A percentile compares a stretch with the other conserved stretches of the same genome.
Evolutionary conservation across 2,888 invertebrate genomes (phyloP).

Genomic region (Mallateleia sp.): DNA sequence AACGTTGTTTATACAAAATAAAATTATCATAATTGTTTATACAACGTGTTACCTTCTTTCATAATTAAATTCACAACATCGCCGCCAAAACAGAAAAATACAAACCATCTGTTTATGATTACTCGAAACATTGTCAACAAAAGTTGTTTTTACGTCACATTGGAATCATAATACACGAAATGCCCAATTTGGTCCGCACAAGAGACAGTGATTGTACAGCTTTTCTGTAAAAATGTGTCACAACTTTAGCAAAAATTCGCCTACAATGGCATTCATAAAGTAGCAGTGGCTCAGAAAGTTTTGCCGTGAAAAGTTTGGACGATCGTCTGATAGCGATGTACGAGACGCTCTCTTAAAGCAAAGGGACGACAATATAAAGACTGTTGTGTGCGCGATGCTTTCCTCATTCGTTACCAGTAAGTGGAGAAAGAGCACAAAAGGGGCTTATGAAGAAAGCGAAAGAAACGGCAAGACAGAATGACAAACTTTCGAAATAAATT

Average conservation of each 20-base stretch:
- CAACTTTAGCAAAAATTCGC: slow-evolving; percentile 61
- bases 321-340: slow-evolving; percentile 64
- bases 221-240: slow-evolving; percentile 61
- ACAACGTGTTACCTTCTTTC: too few species aligned
- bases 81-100: too few species aligned
- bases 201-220: slow-evolving; percentile 62
- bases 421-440: slow-evolving; percentile 63
- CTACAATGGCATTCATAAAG: slow-evolving; percentile 70
- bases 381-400: slow-evolving; percentile 66
- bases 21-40: too few species aligned
- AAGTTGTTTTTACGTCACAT: slow-evolving; percentile 44
- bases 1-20: too few species aligned
- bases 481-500: slow-evolving; percentile 76
- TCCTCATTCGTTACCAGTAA: slow-evolving; percentile 73
- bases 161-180: slow-evolving; percentile 42
- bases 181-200: slow-evolving; percentile 55
- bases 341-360: slow-evolving; percentile 53
- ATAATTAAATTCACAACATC: too few species aligned
- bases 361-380: slow-evolving; percentile 59
- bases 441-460: slow-evolving; percentile 69
- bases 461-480: slow-evolving; percentile 67
- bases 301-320: slow-evolving; percentile 59
- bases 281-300: slow-evolving; percentile 62
- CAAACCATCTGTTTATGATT: slow-evolving; percentile 12
- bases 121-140: slow-evolving; percentile 10